Base-by-base conservation (phyloP, 2,113 vertebrate species). In the Dendropsophus ebraccatus region DNA sequence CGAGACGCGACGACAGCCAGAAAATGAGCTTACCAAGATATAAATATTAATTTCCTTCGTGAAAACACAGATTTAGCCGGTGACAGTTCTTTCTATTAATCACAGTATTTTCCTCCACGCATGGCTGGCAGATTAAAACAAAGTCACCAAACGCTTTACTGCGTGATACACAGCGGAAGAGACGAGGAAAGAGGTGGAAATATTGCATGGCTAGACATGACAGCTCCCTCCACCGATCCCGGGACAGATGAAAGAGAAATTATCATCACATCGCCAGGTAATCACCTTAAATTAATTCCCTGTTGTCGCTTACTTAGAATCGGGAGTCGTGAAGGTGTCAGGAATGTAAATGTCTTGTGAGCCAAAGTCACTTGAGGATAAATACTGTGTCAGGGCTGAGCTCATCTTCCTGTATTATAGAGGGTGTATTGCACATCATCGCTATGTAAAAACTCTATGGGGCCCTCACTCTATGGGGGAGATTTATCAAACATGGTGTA, bases 91-190 rank as follows among this genome's bases (percentile, higher is more conserved):
- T 80, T n/a, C 52, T 80, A 60, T 41, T 60, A 80, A 80, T 60
- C 54, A 60, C 77, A 62, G 77, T 80, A 30, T 80, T 80, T 62
- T 62, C 54, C 60, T 60, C 32, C 77, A 41, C n/a, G 35, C 50
- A 80, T 80, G 77, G 56, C 50, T 80, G 77, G 54, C 77, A 80
- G 77, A 80, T 80, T 60, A 80, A 80, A 80, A 35, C 30, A 60
- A 60, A 80, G 76, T 60, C 76, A 79, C 76, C 50, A 14, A 58
- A 56, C 32, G 54, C 52, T 80, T n/a, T 60, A n/a, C 54, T 25
- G 52, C 32, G 37, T 45, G 54, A 41, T 60, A 56, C 52, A 60
- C 54, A 23, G 54, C 77, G 41, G 77, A 80, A 35, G 50, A 80
- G 54, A 62, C 49, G 54, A 54, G 54, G 41, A 60, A 37, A 37